phyloP scores from a whole-genome alignment of 2,797 vertebrate genomes.

The Pelobates cultripes region DNA sequence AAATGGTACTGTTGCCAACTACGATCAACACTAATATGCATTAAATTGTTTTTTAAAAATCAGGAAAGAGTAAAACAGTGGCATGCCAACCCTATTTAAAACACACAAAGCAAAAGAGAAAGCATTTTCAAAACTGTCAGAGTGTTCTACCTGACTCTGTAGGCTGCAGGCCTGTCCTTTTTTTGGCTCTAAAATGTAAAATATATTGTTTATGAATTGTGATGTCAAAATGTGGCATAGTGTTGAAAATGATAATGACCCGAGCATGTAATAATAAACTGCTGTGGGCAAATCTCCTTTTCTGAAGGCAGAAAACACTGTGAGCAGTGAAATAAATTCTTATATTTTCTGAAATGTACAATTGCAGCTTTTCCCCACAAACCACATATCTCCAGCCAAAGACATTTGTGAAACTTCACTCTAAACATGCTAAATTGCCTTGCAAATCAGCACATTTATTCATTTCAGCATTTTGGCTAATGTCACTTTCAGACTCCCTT shows the following conservation, averaged over 20 bases:
- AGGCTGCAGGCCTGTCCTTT: background rate
- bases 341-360: constrained; percentile 25
- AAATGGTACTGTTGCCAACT: too few relatives aligned
- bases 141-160: background rate
- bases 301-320: constrained; percentile 25
- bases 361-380: constrained; percentile 41
- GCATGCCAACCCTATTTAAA: too few relatives aligned
- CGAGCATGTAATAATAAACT: constrained; percentile 42
- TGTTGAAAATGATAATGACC: constrained; percentile 47
- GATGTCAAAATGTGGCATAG: constrained; percentile 44
- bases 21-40: too few relatives aligned
- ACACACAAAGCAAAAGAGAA: too few relatives aligned
- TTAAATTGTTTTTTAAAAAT: too few relatives aligned
- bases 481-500: constrained; percentile 33
- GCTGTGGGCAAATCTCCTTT: constrained; percentile 31
- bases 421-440: constrained; percentile 53
- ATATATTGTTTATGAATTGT: constrained; percentile 36
- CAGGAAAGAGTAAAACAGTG: too few relatives aligned
- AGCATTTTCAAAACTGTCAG: too few relatives aligned
- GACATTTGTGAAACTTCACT: constrained; percentile 53
- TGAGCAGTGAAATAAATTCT: constrained; percentile 49
- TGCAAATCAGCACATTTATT: constrained; percentile 55
- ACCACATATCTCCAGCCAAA: constrained; percentile 52
- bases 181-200: constrained; percentile 16
- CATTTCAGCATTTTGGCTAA: constrained; percentile 48